phyloP scores from a whole-genome alignment of 2,888 invertebrate genomes.

The Cataglyphis cursor region DNA sequence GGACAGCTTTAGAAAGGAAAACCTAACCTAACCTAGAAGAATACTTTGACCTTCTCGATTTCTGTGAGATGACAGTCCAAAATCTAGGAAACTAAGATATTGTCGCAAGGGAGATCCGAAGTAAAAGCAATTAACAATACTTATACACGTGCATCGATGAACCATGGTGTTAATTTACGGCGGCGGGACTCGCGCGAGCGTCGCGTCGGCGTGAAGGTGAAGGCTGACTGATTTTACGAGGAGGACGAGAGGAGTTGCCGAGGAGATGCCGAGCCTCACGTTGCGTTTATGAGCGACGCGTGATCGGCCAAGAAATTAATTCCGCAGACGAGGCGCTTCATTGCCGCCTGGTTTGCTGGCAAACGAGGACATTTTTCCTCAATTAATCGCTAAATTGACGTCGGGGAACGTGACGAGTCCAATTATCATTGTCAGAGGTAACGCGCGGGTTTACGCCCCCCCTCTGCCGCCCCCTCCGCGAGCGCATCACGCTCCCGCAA shows the following conservation, averaged over 20 bases:
- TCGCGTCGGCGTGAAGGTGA: constrained; percentile 41
- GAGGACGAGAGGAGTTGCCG: constrained; percentile 1
- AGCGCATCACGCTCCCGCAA: constrained; percentile 58
- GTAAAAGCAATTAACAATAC: constrained; percentile 31
- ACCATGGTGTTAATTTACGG: constrained; percentile 36
- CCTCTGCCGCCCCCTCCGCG: constrained; percentile 27
- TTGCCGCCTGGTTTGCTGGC: constrained; percentile 17
- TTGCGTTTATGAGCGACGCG: constrained; percentile 39
- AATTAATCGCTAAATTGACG: constrained; percentile 69
- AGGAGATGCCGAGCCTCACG: background rate
- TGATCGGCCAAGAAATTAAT: constrained; percentile 66
- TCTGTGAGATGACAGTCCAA: background rate
- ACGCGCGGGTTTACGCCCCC: constrained; percentile 63
- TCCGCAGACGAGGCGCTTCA: constrained; percentile 46
- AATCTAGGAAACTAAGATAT: background rate
- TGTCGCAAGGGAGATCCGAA: background rate
- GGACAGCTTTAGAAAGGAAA: background rate
- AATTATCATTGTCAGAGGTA: constrained; percentile 79
- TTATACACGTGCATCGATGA: background rate
- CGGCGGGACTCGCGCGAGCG: constrained; percentile 27
- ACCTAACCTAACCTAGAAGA: too few species aligned
- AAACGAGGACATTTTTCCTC: constrained; percentile 48
- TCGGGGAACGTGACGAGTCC: constrained; percentile 70
- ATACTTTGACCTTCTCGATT: background rate
- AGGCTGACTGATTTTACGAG: constrained; percentile 25